Base-by-base conservation (phyloP, 2,888 invertebrate species). In the Zaprionus lineosus region DNA sequence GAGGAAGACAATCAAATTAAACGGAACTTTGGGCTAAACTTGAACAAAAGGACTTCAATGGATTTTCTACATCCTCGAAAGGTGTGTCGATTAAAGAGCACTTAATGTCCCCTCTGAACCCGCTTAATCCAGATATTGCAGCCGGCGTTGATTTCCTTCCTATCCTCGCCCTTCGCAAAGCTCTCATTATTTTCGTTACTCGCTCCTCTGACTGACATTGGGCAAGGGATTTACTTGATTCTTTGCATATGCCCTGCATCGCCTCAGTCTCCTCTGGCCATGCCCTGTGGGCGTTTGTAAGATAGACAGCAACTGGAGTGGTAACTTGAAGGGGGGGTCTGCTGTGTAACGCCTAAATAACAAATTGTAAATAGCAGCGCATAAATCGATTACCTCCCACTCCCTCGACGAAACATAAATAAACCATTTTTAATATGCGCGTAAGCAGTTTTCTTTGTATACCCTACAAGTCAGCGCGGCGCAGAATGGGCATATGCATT, bases 341-440 rank as follows among this genome's bases (percentile, higher is more conserved):
- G 31, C 2, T 11, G n/a, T 31, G 2, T 52, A 46, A 41, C 47
- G 63, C 53, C 46, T 52, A 66, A 84, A 81, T 82, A 84, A 63
- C 58, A 74, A 82, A 84, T 84, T 84, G 69, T 77, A 84, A 84
- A 78, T 84, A 74, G 82, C 71, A 57, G 68, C 50, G 53, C 68
- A 84, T 74, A 84, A 84, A 84, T 79, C 84, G 78, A 79, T 79
- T 84, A 84, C 68, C 39, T 8, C 12, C 14, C n/a, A 11, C 24
- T 1, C 33, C n/a, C 0, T 8, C 12, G 14, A 9, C 28, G 51
- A 21, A 64, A 62, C 60, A 78, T 65, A 84, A 81, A 84, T 84
- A 81, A 81, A 84, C 58, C 75, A 75, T 81, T 81, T 84, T 84
- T 78, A 79, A 84, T 81, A 81, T 84, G 79, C 47, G 62, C 68